Conservation (phyloP, 2,888 invertebrate genomes). For the Alloplasta piceator region DNA sequence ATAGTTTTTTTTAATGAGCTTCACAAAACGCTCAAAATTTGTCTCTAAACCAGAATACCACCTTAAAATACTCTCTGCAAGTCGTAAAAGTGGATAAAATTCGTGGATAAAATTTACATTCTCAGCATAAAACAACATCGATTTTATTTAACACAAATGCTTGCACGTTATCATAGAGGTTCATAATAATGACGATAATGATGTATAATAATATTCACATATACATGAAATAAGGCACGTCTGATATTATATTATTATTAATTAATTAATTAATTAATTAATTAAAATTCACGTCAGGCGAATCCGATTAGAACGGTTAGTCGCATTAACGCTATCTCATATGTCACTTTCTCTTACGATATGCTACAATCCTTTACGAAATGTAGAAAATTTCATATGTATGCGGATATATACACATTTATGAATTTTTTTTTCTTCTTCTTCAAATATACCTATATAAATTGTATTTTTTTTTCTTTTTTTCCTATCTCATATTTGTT, state of each 20-base stretch:
- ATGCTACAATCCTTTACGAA: slow-evolving; percentile 80
- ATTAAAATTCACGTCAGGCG: slow-evolving; percentile 73
- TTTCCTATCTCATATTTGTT: slow-evolving; percentile 10
- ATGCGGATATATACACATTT: slow-evolving; percentile 67
- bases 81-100: too few species aligned
- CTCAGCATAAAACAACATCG: slow-evolving; percentile 82
- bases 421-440: slow-evolving; percentile 66
- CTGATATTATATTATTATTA: slow-evolving; percentile 79
- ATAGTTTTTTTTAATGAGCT: too few species aligned
- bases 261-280: too few species aligned
- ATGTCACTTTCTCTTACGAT: slow-evolving; percentile 77
- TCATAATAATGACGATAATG: slow-evolving; percentile 77
- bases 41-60: too few species aligned
- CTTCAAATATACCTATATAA: slow-evolving; percentile 69
- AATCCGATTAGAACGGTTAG: slow-evolving; percentile 63
- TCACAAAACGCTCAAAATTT: too few species aligned
- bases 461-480: slow-evolving; percentile 63
- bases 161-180: slow-evolving; percentile 80
- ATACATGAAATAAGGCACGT: slow-evolving; percentile 81
- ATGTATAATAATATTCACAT: slow-evolving; percentile 72
- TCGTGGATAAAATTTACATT: not conserved
- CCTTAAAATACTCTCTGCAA: too few species aligned
- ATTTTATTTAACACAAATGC: slow-evolving; percentile 82
- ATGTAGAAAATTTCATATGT: slow-evolving; percentile 79
- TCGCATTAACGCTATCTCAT: slow-evolving; percentile 64